These are phyloP conservation scores for Bambusicola thoracicus DNA, from an alignment of 2,113 vertebrate genomes.

Conservation along the genomic window DNA sequence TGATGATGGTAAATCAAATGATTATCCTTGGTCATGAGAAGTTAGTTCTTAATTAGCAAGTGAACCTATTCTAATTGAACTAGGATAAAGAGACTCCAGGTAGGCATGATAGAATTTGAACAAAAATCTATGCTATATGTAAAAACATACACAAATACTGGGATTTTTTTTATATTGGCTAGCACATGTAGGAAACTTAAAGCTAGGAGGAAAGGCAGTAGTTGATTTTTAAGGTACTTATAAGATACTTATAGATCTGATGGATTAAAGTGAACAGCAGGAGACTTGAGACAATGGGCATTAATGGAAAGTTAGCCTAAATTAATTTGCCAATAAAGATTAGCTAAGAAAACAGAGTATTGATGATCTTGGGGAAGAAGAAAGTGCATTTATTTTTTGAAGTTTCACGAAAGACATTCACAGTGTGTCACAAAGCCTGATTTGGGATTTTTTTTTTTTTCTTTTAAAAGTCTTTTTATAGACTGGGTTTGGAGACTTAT, in stretches of 20 bases:
- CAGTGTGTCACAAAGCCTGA: background rate
- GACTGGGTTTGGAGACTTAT: background rate
- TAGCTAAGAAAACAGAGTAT: background rate
- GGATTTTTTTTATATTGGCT: background rate
- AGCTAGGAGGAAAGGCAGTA: background rate
- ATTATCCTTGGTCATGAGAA: background rate
- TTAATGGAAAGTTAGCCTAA: background rate
- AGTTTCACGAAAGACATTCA: background rate
- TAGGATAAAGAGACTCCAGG: background rate
- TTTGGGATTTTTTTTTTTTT: background rate
- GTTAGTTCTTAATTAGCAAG: background rate
- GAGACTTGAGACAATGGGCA: background rate
- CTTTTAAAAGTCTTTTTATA: background rate
- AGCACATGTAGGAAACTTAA: background rate
- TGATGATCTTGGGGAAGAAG: background rate
- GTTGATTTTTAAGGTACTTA: background rate
- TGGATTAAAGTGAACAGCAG: background rate
- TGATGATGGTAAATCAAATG: background rate
- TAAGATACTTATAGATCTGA: background rate
- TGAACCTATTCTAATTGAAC: background rate
- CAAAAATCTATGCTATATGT: background rate
- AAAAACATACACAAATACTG: background rate
- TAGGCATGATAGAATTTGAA: background rate
- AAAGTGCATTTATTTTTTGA: background rate
- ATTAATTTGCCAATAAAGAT: background rate